Conservation (phyloP, 2,797 vertebrate genomes). For the Sebastes umbrosus region DNA sequence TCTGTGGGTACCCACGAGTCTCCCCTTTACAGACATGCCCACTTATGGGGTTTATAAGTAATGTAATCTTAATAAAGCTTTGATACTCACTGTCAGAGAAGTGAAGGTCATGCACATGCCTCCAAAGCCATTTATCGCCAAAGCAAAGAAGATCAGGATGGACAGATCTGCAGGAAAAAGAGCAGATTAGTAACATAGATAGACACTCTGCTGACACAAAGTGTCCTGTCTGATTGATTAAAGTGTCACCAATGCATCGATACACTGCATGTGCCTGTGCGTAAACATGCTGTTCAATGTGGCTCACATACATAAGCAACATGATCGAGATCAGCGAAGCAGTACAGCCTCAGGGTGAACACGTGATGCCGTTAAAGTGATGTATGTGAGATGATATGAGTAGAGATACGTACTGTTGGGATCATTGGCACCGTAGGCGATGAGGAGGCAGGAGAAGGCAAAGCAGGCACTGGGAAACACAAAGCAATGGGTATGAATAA, state of each 20-base stretch:
- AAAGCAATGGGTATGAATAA: neutral
- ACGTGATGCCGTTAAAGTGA: neutral
- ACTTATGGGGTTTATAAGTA: too few species aligned
- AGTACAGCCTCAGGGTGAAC: neutral
- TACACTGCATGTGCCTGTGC: neutral
- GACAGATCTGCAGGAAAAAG: constrained; percentile 86
- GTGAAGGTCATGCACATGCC: constrained; percentile 99
- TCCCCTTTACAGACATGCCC: too few species aligned
- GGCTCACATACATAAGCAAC: neutral
- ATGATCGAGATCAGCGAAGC: neutral
- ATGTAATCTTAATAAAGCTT: neutral
- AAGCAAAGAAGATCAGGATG: constrained; percentile 94
- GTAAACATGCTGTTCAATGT: neutral
- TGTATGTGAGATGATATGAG: neutral
- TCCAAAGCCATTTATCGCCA: constrained; percentile 96
- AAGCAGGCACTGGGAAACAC: constrained; percentile 90
- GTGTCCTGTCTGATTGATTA: neutral
- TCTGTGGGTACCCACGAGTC: too few species aligned
- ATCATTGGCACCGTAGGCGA: constrained; percentile 93
- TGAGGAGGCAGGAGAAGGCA: constrained; percentile 93
- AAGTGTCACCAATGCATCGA: neutral
- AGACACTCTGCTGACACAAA: neutral
- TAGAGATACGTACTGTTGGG: constrained; percentile 86
- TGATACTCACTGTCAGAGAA: constrained; percentile 91
- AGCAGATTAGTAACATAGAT: neutral